Percentiles rank a stretch among this genome's conserved stretches.
These are phyloP conservation scores for Notospermus geniculatus DNA, from an alignment of 1,140 invertebrate genomes.

Conservation along the genomic window DNA sequence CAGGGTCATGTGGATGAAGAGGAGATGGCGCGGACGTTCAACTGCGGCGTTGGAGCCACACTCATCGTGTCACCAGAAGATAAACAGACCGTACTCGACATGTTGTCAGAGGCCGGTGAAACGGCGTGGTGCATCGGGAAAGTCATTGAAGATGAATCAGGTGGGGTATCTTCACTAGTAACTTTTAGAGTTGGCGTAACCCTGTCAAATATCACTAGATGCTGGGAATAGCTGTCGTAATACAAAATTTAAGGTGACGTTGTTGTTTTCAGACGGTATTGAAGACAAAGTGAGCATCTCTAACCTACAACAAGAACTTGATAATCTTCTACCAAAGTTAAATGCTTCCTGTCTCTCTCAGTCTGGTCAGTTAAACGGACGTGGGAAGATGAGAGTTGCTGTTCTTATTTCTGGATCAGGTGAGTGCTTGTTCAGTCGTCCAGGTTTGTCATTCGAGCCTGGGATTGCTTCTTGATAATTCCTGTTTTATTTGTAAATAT, in stretches of 20 bases:
- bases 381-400: slow-evolving; percentile 66
- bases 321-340: slow-evolving; percentile 48
- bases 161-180: background rate
- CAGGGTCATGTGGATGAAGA: slow-evolving; percentile 57
- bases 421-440: slow-evolving; percentile 16
- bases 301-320: slow-evolving; percentile 61
- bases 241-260: too few species aligned
- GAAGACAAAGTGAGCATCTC: slow-evolving; percentile 64
- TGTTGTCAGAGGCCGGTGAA: slow-evolving; percentile 38
- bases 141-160: slow-evolving; percentile 24
- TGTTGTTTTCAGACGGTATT: background rate
- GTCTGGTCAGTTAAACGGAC: slow-evolving; percentile 7
- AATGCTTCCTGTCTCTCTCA: slow-evolving; percentile 48
- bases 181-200: too few species aligned
- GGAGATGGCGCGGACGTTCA: slow-evolving; percentile 52
- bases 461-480: too few species aligned
- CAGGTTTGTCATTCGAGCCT: background rate
- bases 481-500: too few species aligned
- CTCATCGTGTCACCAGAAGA: slow-evolving; percentile 65
- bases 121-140: slow-evolving; percentile 43
- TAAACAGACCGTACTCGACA: slow-evolving; percentile 54
- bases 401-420: slow-evolving; percentile 84
- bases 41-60: slow-evolving; percentile 78
- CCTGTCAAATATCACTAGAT: too few species aligned
- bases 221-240: too few species aligned